Base-by-base conservation (phyloP, 2,888 invertebrate species). In the Eristalis pertinax region DNA sequence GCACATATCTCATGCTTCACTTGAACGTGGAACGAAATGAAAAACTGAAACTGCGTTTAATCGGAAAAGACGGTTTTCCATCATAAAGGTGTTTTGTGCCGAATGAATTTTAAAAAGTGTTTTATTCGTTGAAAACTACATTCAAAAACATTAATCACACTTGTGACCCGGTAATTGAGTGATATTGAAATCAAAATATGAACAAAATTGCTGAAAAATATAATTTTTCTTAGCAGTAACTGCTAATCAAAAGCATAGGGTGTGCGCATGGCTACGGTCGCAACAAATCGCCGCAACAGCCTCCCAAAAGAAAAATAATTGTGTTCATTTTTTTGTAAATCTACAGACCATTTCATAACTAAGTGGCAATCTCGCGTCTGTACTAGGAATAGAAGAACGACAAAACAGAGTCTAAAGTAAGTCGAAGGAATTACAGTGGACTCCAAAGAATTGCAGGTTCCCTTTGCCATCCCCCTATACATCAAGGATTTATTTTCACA, bases 271-370 rank as follows among this genome's bases (percentile, higher is more conserved):
- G 86, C 78, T 75, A 67, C 72, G 86, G 86, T 78, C 77, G 85
- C 81, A 85, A 85, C 81, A 85, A 85, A 77, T 85, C 77, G 85
- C 82, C 82, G 86, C 86, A 86, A 86, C 86, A 82, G 86, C 82
- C 82, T 82, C 74, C 43, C 43, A 24, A 15, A 41, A 65, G 19
- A 68, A 82, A 67, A 76, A 77, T 65, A 62, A 70, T 70, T 69
- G 62, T 80, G 60, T 73, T 78, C 70, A 69, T 69, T 58, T 24
- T n/a, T 32, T 77, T 15, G 8, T 60, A 8, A 75, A 79, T 70
- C 43, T 79, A 38, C 56, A 75, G 11, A 38, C 65, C 11, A 74
- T 50, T 62, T 74, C 73, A n/a, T 41, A 69, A 68, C 22, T 69
- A 22, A 19, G 29, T 24, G 50, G 11, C 5, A 22, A 35, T 10